Evolutionary conservation across 1,140 invertebrate genomes (phyloP).

Genomic region (Melipona quadrifasciata): DNA sequence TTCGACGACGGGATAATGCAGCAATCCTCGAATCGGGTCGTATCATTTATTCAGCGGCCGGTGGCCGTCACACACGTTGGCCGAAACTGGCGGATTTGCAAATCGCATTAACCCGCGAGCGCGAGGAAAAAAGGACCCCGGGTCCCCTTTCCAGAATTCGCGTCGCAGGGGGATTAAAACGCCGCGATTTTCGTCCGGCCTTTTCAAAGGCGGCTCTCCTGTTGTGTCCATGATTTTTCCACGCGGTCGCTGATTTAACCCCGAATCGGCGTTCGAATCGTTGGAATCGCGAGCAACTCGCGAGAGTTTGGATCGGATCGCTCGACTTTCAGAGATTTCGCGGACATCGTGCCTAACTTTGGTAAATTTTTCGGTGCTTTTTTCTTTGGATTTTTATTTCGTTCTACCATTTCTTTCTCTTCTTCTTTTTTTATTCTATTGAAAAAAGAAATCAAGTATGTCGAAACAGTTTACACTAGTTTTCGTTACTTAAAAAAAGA

Average conservation of each 20-base stretch:
- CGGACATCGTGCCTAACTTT: no score
- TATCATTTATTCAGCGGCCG: conserved; percentile 76
- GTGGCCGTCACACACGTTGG: conserved; percentile 56
- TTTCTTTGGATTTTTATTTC: no score
- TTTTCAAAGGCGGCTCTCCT: conserved; percentile 18
- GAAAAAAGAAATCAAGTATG: no score
- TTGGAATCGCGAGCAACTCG: neutral
- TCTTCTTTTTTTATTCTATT: no score
- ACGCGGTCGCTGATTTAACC: neutral
- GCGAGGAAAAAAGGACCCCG: conserved; percentile 18
- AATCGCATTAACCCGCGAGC: conserved; percentile 67
- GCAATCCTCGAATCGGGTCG: conserved; percentile 71
- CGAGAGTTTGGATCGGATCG: neutral
- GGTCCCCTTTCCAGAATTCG: neutral
- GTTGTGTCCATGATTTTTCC: conserved; percentile 19
- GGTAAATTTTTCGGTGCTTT: no score
- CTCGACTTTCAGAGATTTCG: neutral
- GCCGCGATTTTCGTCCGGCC: conserved; percentile 56
- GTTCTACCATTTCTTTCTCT: no score
- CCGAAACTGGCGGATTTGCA: conserved; percentile 69
- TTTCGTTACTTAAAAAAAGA: no score
- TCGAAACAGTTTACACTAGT: no score
- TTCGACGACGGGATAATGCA: conserved; percentile 75
- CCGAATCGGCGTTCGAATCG: neutral
- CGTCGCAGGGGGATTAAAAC: conserved; percentile 52